Evolutionary conservation across 2,888 invertebrate species (phyloP).

Genomic region (Sinopyrophorus schimmeli): DNA sequence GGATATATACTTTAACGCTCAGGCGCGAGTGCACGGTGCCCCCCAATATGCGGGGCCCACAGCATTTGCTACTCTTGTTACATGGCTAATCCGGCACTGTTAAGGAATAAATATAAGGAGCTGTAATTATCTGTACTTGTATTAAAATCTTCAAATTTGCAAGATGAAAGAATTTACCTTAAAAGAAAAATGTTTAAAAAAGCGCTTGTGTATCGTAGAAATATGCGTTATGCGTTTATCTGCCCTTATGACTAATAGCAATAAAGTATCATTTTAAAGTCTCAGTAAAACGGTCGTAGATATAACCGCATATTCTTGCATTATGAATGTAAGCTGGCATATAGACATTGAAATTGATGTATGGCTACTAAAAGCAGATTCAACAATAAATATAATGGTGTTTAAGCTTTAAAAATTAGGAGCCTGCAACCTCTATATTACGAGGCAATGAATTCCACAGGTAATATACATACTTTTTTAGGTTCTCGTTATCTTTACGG

Average conservation of each 20-base stretch:
- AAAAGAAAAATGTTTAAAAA: no score
- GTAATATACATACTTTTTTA: constrained; percentile 20
- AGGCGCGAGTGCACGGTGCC: no score
- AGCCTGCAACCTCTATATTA: constrained; percentile 28
- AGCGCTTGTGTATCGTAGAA: no score
- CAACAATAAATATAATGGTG: constrained; percentile 30
- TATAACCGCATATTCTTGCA: constrained; percentile 29
- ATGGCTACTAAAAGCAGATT: constrained; percentile 34
- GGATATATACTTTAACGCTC: no score
- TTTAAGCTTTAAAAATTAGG: constrained; percentile 28
- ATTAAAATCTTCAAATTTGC: no score
- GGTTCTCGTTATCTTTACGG: constrained; percentile 23
- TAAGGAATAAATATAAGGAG: no score
- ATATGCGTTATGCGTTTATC: constrained; percentile 20
- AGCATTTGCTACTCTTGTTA: no score
- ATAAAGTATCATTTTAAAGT: constrained; percentile 27
- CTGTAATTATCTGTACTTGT: no score
- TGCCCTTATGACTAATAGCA: constrained; percentile 28
- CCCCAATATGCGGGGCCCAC: no score
- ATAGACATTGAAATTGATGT: constrained; percentile 34
- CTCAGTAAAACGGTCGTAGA: constrained; percentile 25
- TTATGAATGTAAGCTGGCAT: constrained; percentile 34
- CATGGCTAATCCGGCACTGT: no score
- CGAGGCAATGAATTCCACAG: constrained; percentile 28
- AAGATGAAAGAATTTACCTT: no score